Evolutionary conservation across 2,797 vertebrate species (phyloP).

Genomic region (Myotis myotis): DNA sequence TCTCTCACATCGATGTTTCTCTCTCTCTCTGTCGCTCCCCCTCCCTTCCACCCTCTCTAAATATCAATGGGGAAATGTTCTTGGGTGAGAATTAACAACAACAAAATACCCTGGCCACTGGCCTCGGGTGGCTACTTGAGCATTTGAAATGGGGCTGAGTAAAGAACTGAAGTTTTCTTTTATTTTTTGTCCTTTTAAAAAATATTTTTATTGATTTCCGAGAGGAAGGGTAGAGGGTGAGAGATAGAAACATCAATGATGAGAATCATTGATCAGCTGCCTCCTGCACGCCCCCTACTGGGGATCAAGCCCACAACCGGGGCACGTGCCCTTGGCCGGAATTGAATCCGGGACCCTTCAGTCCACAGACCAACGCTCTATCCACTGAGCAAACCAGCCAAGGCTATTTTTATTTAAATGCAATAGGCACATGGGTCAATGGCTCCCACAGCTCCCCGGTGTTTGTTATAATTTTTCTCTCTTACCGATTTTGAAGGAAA

Average conservation of each 20-base stretch:
- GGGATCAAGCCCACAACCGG: background rate
- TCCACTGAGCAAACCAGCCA: background rate
- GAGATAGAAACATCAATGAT: background rate
- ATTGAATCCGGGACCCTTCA: background rate
- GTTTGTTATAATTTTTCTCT: background rate
- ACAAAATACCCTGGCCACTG: background rate
- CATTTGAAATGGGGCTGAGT: background rate
- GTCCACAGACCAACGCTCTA: background rate
- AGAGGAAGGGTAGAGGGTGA: background rate
- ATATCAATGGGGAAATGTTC: too few relatives aligned
- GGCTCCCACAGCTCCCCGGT: background rate
- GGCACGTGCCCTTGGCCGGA: background rate
- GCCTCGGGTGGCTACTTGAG: background rate
- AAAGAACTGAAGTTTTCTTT: background rate
- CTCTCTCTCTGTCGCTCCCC: too few relatives aligned
- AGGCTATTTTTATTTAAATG: background rate
- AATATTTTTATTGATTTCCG: background rate
- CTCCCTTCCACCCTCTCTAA: too few relatives aligned
- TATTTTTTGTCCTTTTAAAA: background rate
- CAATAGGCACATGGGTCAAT: background rate
- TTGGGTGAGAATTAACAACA: too few relatives aligned
- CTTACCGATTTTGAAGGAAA: background rate
- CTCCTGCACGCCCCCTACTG: too few relatives aligned
- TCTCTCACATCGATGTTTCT: too few relatives aligned
- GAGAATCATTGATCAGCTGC: background rate